phyloP scores from a whole-genome alignment of 1,140 invertebrate species.

The Brachionus plicatilis region DNA sequence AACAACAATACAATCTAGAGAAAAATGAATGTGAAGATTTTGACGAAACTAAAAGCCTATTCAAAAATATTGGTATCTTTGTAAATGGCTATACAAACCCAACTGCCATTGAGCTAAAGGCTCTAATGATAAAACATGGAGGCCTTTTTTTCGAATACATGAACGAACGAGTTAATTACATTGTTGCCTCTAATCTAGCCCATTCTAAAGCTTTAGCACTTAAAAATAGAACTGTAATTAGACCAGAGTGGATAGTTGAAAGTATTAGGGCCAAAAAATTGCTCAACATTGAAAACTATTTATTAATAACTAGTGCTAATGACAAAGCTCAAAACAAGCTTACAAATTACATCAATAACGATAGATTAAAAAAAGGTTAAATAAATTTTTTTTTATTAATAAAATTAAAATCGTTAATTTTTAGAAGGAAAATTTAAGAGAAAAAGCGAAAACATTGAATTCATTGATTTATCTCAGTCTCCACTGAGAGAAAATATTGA shows the following conservation, averaged over 20 bases:
- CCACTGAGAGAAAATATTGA: background rate
- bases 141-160: slow-evolving; percentile 16
- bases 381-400: background rate
- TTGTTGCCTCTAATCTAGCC: slow-evolving; percentile 32
- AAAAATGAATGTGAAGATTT: background rate
- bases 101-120: slow-evolving; percentile 31
- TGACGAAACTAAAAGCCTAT: background rate
- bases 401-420: background rate
- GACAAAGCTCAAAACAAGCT: slow-evolving; percentile 20
- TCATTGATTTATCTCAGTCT: background rate
- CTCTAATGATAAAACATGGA: slow-evolving; percentile 28
- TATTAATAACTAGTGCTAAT: background rate
- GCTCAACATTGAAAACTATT: slow-evolving; percentile 21
- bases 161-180: slow-evolving; percentile 28
- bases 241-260: slow-evolving; percentile 28
- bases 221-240: slow-evolving; percentile 13
- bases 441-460: background rate
- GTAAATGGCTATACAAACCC: slow-evolving; percentile 37
- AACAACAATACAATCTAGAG: background rate
- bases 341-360: background rate
- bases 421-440: background rate
- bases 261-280: slow-evolving; percentile 6
- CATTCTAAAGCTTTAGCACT: slow-evolving; percentile 29
- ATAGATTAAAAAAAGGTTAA: background rate
- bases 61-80: slow-evolving; percentile 17